Evolutionary conservation across 2,888 invertebrate species (phyloP), one percentile per base, ranked within the genome.

Genomic region (Itoplectis maculator): DNA sequence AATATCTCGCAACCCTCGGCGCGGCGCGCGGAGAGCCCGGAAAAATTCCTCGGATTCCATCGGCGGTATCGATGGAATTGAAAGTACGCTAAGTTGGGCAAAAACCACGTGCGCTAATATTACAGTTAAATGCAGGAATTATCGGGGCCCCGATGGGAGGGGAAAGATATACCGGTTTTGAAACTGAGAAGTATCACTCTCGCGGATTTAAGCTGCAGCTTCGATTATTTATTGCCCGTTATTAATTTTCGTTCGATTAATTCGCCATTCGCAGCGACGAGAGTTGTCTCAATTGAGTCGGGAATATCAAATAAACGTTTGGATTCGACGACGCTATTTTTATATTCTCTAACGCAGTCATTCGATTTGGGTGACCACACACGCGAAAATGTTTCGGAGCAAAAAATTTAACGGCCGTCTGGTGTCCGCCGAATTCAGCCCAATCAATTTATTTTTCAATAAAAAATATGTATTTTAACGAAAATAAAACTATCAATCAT

Each of bases 21-120:
- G 8, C 61, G 51, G 11, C 51, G 54, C 49, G 8, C 61, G 51
- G 11, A 20, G 15, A 42, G 42, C 18, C 37, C 70, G 45, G 37
- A 54, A 65, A 18, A 83, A 80, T 83, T 77, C 63, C 45, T 80
- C 15, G 13, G 49, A 77, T 83, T 80, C 80, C 77, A 45, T 61
- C 70, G n/a, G 23, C 29, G 49, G 69, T 56, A 79, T 69, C 76
- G 76, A 56, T 73, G 68, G 54, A 73, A 79, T 83, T 51, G 73
- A 65, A 73, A 69, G 76, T 73, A 69, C 72, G 72, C 70, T 20
- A 20, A 76, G 72, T 70, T 79, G 65, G 45, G 40, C 42, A 68
- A 79, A 82, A 82, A 79, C 66, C 66, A 47, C 23, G 42, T 59
- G 40, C 79, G 49, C 45, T 76, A 61, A 79, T 79, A 82, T 81